A percentile compares a stretch with the other conserved stretches of the same genome.
These are phyloP conservation scores for Lithosia quadra DNA, from an alignment of 2,888 invertebrate species.

Conservation along the genomic window DNA sequence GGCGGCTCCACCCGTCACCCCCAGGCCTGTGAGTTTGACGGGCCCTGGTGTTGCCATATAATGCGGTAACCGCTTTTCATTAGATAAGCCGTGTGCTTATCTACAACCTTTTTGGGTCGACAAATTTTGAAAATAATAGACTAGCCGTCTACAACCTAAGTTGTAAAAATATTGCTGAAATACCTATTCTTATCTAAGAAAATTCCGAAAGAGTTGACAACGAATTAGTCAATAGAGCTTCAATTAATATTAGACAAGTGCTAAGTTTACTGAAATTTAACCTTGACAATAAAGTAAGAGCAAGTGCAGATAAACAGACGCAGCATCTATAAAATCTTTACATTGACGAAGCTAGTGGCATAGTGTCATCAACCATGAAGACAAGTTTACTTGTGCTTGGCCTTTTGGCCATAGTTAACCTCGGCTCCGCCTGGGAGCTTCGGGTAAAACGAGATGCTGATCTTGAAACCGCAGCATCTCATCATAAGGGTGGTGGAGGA, in stretches of 20 bases:
- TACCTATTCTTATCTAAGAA: no score
- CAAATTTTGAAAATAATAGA: no score
- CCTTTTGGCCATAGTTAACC: slow-evolving; percentile 82
- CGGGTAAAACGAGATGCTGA: slow-evolving; percentile 82
- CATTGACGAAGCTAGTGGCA: background rate
- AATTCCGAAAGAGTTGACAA: background rate
- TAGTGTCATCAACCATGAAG: slow-evolving; percentile 71
- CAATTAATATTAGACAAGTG: slow-evolving; percentile 7
- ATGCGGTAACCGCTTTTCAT: no score
- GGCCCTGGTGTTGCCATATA: no score
- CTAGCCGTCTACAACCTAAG: no score
- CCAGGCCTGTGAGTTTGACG: no score
- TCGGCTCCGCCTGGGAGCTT: slow-evolving; percentile 81
- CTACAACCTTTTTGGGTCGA: no score
- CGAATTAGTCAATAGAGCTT: slow-evolving; percentile 1
- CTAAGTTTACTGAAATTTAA: slow-evolving; percentile 12
- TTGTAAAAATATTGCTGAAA: no score
- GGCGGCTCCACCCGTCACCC: no score
- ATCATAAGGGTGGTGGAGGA: slow-evolving; percentile 15
- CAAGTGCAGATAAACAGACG: background rate
- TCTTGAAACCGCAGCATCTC: slow-evolving; percentile 83
- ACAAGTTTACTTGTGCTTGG: slow-evolving; percentile 71
- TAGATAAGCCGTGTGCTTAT: no score
- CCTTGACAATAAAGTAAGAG: slow-evolving; percentile 6
- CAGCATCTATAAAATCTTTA: slow-evolving; percentile 11